Evolutionary conservation across 2,797 vertebrate species (phyloP).

Genomic region (Tokudaia tokunoshimensis): DNA sequence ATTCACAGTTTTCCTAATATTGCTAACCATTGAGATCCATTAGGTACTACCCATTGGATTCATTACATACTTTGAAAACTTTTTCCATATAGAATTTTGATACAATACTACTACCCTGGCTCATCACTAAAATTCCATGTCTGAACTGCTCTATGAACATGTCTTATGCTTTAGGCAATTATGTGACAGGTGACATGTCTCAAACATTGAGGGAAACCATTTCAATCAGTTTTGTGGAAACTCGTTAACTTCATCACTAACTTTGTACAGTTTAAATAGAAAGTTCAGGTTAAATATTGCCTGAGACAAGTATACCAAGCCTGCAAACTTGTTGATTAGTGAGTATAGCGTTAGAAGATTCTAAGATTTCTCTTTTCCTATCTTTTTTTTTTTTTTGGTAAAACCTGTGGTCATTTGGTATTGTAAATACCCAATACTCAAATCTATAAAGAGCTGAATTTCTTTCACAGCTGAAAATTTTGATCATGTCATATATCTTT

Average conservation of each 20-base stretch:
- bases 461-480: neutral
- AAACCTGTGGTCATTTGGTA: neutral
- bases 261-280: neutral
- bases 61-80: slow-evolving; percentile 1
- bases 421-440: neutral
- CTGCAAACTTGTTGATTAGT: neutral
- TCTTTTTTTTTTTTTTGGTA: neutral
- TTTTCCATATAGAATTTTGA: slow-evolving; percentile 17
- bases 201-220: neutral
- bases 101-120: slow-evolving; percentile 19
- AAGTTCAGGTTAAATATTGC: neutral
- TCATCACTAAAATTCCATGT: neutral
- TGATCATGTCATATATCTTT: neutral
- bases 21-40: neutral
- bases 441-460: neutral
- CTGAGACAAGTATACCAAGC: neutral
- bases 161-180: neutral
- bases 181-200: neutral
- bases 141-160: neutral
- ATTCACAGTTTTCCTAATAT: neutral
- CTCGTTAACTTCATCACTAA: neutral
- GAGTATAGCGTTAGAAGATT: neutral
- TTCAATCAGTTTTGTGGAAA: neutral
- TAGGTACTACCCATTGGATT: neutral
- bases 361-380: neutral